A percentile compares a stretch with the other conserved stretches of the same genome.
These are phyloP conservation scores for Diadromus collaris DNA, from an alignment of 2,888 invertebrate species.

Conservation along the genomic window DNA sequence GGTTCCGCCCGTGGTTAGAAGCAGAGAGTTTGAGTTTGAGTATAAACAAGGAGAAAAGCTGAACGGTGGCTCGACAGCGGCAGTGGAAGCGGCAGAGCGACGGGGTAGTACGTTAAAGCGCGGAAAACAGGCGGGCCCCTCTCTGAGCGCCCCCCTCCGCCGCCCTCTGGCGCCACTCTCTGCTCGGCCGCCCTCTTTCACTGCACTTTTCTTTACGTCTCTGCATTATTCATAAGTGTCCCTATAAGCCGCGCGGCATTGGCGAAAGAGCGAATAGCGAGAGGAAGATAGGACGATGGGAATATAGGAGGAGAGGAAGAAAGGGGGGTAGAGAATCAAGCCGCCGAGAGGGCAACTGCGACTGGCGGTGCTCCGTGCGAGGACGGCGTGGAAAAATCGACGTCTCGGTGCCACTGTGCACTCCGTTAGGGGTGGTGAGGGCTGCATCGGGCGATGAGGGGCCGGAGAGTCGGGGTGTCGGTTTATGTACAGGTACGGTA, in stretches of 20 bases:
- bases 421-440: constrained; percentile 12
- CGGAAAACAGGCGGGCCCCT: constrained; percentile 66
- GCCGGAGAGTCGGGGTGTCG: no score
- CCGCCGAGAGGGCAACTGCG: constrained; percentile 48
- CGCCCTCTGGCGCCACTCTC: constrained; percentile 1
- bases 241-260: constrained; percentile 73
- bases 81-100: constrained; percentile 6
- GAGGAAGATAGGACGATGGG: background rate
- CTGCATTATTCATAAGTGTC: constrained; percentile 78
- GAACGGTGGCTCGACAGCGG: constrained; percentile 33
- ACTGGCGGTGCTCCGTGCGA: constrained; percentile 54
- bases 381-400: constrained; percentile 45
- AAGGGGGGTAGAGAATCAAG: background rate
- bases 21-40: constrained; percentile 46
- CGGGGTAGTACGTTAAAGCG: constrained; percentile 70
- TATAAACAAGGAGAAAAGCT: constrained; percentile 47
- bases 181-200: constrained; percentile 33
- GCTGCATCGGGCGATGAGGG: constrained; percentile 13
- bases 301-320: background rate
- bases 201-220: constrained; percentile 73
- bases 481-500: no score
- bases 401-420: constrained; percentile 37
- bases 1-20: background rate
- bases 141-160: constrained; percentile 49
- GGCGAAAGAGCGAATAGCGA: constrained; percentile 28